Conservation (phyloP, 1,140 invertebrate species). For the Tetranychus cinnabarinus region DNA sequence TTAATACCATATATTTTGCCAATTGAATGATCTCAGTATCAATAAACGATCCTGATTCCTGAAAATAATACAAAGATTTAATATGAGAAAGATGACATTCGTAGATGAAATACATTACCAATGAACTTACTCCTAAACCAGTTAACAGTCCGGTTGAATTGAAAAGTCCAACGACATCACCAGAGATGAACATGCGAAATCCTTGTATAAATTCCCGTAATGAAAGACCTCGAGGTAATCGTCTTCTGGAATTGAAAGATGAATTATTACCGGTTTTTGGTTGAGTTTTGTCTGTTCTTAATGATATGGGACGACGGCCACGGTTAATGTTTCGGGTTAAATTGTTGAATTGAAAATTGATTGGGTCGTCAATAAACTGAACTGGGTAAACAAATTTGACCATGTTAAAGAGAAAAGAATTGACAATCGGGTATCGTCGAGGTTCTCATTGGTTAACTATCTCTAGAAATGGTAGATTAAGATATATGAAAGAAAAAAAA, state of each 20-base stretch:
- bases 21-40: slow-evolving; percentile 6
- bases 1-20: slow-evolving; percentile 6
- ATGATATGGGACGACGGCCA: neutral
- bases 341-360: neutral
- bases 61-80: neutral
- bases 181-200: neutral
- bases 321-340: too few species aligned
- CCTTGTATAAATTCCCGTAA: neutral
- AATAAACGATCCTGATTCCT: slow-evolving; percentile 5
- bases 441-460: neutral
- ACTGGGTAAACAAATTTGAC: neutral
- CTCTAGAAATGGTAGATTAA: neutral
- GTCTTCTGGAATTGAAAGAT: neutral
- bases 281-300: neutral
- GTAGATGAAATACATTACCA: neutral
- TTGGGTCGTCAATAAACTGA: neutral
- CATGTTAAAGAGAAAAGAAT: neutral
- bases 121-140: neutral
- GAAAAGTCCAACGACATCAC: neutral
- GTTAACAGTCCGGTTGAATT: neutral
- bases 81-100: neutral
- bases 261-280: neutral
- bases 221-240: neutral
- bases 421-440: slow-evolving; percentile 5
- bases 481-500: too few species aligned